Conservation (phyloP, 2,797 vertebrate genomes). For the Ammospiza maritima region DNA sequence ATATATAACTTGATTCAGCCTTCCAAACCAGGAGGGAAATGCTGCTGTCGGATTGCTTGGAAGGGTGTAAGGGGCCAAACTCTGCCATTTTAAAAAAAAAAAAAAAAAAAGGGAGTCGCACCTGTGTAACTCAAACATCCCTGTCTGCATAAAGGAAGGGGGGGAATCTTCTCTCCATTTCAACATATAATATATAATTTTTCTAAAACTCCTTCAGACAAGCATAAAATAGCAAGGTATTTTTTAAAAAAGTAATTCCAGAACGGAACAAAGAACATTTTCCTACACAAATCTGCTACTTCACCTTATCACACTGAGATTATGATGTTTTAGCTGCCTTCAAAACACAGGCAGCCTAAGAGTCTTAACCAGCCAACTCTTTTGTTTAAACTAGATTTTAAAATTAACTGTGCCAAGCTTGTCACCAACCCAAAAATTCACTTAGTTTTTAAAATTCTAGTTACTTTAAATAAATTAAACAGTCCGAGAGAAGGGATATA, state of each 20-base stretch:
- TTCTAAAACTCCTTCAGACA: neutral
- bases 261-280: neutral
- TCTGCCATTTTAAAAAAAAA: neutral
- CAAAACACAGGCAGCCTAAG: neutral
- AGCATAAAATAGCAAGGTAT: neutral
- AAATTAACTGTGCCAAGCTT: neutral
- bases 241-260: neutral
- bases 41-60: constrained; percentile 38
- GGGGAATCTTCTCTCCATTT: neutral
- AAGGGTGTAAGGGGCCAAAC: neutral
- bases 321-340: neutral
- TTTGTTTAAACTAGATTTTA: constrained; percentile 2
- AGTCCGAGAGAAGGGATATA: neutral
- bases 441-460: neutral
- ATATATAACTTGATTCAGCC: constrained; percentile 68
- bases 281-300: neutral
- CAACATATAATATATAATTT: constrained; percentile 39
- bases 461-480: neutral
- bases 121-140: neutral
- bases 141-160: neutral
- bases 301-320: neutral
- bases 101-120: neutral
- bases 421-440: neutral
- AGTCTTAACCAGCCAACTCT: neutral
- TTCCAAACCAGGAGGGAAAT: constrained; percentile 72